Base-by-base conservation (phyloP, 2,113 vertebrate species). In the Grallaria varia region DNA sequence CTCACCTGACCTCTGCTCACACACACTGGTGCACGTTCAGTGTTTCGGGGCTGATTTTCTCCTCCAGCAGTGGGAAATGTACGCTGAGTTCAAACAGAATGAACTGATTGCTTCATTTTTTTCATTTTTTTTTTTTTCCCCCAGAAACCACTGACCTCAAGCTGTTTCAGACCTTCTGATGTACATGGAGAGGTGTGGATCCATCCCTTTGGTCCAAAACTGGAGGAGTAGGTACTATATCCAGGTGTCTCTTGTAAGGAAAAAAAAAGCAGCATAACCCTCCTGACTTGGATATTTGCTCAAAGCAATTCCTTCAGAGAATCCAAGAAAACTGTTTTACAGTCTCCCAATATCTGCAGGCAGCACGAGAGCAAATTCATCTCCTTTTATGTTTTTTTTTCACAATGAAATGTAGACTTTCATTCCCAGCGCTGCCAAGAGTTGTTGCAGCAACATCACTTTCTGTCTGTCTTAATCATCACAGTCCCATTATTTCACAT, bases 341-440 rank as follows among this genome's bases (percentile, higher is more conserved):
- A 64, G 52, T 20, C 89, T 63, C 53, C 50, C 74, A 64, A 74
- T 91, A 88, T 64, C 86, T 92, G 45, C 62, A 95, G 69, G 42
- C 89, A 97, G 59, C 90, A 47, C 4, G 1, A 52, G 20, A 90
- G 74, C 44, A 89, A 94, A 94, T 90, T 59, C 60, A 87, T 82
- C 84, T 93, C 85, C 53, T 82, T 95, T 95, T 86, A 67, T 84
- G 53, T 49, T 97, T 96, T 96, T 96, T 96, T 91, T 49, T 69
- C 64, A 85, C 82, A 76, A 30, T 64, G 91, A 81, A 93, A 93
- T 60, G 69, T 91, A 83, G 79, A 81, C 74, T 92, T 92, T 89
- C 52, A 42, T 79, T 93, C 75, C 68, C 73, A 49, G 77, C 45
- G 18, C 86, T 76, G 90, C 79, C 12, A 19, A 81, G 77, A 90